Evolutionary conservation across 2,113 vertebrate genomes (phyloP).

Genomic region (Oreochromis tanganicae): DNA sequence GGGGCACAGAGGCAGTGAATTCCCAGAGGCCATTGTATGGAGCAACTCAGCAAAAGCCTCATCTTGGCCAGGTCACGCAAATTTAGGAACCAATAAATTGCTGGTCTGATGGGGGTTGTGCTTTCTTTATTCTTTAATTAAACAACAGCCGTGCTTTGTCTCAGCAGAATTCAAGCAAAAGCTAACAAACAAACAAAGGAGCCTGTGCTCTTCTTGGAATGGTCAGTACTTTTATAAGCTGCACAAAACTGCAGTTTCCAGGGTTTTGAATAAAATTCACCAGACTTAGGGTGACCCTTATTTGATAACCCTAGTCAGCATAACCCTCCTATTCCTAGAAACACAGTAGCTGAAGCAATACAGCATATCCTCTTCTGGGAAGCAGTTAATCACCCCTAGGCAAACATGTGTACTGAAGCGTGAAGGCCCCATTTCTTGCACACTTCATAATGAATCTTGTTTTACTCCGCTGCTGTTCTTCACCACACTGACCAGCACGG

Average conservation of each 20-base stretch:
- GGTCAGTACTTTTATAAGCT: neutral
- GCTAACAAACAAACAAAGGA: neutral
- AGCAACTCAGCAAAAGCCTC: conserved; percentile 61
- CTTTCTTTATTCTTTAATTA: conserved; percentile 65
- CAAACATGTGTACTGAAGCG: conserved; percentile 51
- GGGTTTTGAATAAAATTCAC: neutral
- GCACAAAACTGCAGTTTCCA: neutral
- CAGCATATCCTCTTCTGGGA: conserved; percentile 58
- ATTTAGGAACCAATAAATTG: conserved; percentile 60
- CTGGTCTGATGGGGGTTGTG: conserved; percentile 24
- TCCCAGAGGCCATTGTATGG: conserved; percentile 64
- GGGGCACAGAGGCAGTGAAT: conserved; percentile 56
- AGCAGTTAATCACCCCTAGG: conserved; percentile 62
- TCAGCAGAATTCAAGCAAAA: neutral
- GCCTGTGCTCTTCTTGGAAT: neutral
- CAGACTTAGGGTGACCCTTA: neutral
- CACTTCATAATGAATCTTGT: conserved; percentile 61
- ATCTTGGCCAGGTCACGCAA: conserved; percentile 66
- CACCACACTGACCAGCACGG: neutral
- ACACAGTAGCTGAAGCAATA: conserved; percentile 55
- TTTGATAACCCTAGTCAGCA: neutral
- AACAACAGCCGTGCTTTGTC: conserved; percentile 33
- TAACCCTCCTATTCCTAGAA: conserved; percentile 8
- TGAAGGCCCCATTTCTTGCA: conserved; percentile 61
- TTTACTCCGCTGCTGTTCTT: conserved; percentile 20